Base-by-base conservation (phyloP, 2,113 vertebrate species). In the Ascaphus truei region DNA sequence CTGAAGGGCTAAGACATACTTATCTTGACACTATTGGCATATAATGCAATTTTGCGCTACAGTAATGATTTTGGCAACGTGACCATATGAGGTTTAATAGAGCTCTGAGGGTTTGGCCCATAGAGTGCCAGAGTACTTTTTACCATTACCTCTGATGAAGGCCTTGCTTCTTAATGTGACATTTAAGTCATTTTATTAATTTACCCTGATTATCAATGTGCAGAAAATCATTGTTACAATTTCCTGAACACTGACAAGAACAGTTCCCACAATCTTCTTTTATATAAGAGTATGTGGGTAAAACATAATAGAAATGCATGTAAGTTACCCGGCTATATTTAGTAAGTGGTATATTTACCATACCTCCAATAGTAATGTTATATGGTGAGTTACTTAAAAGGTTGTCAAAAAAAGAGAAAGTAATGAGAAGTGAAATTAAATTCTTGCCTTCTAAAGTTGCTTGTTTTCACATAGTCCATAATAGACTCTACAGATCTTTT, bases 401-500 rank as follows among this genome's bases (percentile, higher is more conserved):
- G 18, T 52, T 36, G 53, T 59, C 22, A 50, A 61, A 60, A 50
- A n/a, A 34, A 62, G 37, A 56, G 26, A 68, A 71, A 58, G 62
- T 18, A 72, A 31, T n/a, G 56, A n/a, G 36, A 4, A 3, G 12
- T 36, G 18, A 66, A 34, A n/a, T 37, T 61, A 15, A 59, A 61
- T 10, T 23, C 37, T 62, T 59, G 7, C 39, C 25, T 33, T 72
- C 47, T 53, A 37, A 26, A 4, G 4, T 10, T 57, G 7, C 7
- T 71, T 74, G 36, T 61, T 68, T 63, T 50, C 51, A 37, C 74
- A 60, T 5, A 43, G 26, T 52, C 72, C 22, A 58, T 30, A 62
- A 59, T 7, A 43, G 1, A 62, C n/a, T 48, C 50, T 1, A 8
- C 8, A 43, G 34, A 4, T 62, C 66, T 61, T 63, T 47, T 47